These are phyloP conservation scores for Asobara japonica DNA, from an alignment of 1,140 invertebrate species.

Conservation along the genomic window DNA sequence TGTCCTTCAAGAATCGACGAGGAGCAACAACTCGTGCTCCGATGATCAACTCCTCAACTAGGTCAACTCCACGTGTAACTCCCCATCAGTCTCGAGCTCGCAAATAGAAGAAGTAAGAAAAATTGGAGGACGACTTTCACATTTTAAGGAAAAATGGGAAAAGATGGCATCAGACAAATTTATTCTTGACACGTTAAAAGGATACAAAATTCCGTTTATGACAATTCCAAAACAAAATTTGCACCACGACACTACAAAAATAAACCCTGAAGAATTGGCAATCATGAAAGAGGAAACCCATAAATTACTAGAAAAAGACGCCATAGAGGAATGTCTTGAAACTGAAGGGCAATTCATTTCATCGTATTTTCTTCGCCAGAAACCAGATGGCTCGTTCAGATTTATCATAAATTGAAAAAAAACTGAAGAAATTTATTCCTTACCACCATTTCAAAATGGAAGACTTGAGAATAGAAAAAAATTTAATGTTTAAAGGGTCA, in stretches of 20 bases:
- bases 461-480: background rate
- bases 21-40: background rate
- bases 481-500: background rate
- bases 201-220: background rate
- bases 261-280: background rate
- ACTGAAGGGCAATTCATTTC: background rate
- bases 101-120: conserved; percentile 17
- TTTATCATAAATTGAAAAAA: background rate
- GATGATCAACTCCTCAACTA: background rate
- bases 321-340: background rate
- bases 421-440: background rate
- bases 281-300: background rate
- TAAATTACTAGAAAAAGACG: background rate
- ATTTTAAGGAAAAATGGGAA: conserved; percentile 25
- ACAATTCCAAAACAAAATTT: background rate
- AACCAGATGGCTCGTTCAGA: background rate
- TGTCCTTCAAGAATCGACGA: background rate
- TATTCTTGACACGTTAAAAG: conserved; percentile 20
- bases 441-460: background rate
- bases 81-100: background rate
- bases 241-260: background rate
- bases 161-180: conserved; percentile 21
- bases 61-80: background rate
- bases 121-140: background rate
- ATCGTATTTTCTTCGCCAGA: background rate